phyloP scores from a whole-genome alignment of 2,888 invertebrate species.

The Gibbula magus region DNA sequence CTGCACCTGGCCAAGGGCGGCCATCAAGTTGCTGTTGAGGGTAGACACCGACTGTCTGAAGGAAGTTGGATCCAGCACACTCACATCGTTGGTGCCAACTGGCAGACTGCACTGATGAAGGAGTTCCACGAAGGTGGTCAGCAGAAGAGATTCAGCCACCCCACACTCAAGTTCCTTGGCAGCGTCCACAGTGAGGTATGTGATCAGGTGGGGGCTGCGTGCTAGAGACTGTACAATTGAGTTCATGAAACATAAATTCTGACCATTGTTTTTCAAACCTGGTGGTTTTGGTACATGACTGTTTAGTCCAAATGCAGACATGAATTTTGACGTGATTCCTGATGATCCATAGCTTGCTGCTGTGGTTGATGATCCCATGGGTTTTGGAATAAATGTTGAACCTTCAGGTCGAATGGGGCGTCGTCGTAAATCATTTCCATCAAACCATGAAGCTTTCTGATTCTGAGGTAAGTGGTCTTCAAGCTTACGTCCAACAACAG shows the following conservation, averaged over 20 bases:
- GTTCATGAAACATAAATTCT: slow-evolving; percentile 72
- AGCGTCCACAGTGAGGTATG: slow-evolving; percentile 50
- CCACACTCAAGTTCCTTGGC: slow-evolving; percentile 58
- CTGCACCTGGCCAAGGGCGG: slow-evolving; percentile 53
- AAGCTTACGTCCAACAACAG: not conserved
- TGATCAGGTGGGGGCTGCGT: slow-evolving; percentile 62
- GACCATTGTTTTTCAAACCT: slow-evolving; percentile 68
- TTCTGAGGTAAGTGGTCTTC: not conserved
- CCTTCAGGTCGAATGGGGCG: slow-evolving; percentile 39
- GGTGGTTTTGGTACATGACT: slow-evolving; percentile 48
- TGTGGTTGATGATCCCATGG: not conserved
- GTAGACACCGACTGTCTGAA: slow-evolving; percentile 60
- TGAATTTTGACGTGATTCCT: slow-evolving; percentile 56
- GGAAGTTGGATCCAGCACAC: slow-evolving; percentile 49
- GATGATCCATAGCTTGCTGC: slow-evolving; percentile 28
- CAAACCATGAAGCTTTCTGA: slow-evolving; percentile 34
- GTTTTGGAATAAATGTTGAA: slow-evolving; percentile 15
- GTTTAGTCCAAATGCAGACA: slow-evolving; percentile 59
- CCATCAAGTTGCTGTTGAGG: slow-evolving; percentile 53
- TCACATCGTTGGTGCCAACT: slow-evolving; percentile 35
- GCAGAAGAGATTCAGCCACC: slow-evolving; percentile 56
- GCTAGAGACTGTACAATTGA: slow-evolving; percentile 71
- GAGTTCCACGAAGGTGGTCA: slow-evolving; percentile 54
- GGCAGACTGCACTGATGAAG: slow-evolving; percentile 53
- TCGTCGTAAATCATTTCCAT: slow-evolving; percentile 39